Percentiles rank a stretch among this genome's conserved stretches.
These are phyloP conservation scores for Rhinoderma darwinii DNA, from an alignment of 2,113 vertebrate genomes.

Conservation along the genomic window DNA sequence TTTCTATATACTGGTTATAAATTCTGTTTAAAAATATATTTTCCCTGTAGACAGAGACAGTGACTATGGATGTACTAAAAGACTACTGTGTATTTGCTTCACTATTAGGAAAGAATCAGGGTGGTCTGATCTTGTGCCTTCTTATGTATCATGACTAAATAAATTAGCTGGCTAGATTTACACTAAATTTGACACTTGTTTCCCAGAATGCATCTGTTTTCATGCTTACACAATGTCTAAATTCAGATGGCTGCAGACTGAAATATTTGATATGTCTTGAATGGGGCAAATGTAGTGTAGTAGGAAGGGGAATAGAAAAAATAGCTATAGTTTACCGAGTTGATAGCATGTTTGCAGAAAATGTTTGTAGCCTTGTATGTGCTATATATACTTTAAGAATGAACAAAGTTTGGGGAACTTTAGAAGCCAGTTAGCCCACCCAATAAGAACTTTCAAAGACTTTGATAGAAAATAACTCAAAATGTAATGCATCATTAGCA, in stretches of 20 bases:
- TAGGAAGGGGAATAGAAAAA: background rate
- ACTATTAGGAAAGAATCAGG: constrained; percentile 10
- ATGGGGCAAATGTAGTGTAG: background rate
- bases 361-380: background rate
- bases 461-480: too few relatives aligned
- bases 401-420: too few relatives aligned
- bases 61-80: background rate
- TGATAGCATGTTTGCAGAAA: background rate
- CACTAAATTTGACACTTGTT: constrained; percentile 39
- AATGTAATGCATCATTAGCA: too few relatives aligned
- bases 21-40: background rate
- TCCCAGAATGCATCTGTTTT: background rate
- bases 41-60: background rate
- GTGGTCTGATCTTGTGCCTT: constrained; percentile 32
- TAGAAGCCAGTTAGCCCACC: too few relatives aligned
- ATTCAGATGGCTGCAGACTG: background rate
- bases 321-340: background rate
- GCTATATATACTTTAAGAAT: too few relatives aligned
- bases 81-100: background rate
- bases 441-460: too few relatives aligned
- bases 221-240: constrained; percentile 8
- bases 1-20: background rate
- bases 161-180: constrained; percentile 5
- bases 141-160: constrained; percentile 28
- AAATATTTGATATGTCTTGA: background rate